These are phyloP conservation scores for Eremophila alpestris DNA, from an alignment of 2,797 vertebrate genomes.

Conservation along the genomic window DNA sequence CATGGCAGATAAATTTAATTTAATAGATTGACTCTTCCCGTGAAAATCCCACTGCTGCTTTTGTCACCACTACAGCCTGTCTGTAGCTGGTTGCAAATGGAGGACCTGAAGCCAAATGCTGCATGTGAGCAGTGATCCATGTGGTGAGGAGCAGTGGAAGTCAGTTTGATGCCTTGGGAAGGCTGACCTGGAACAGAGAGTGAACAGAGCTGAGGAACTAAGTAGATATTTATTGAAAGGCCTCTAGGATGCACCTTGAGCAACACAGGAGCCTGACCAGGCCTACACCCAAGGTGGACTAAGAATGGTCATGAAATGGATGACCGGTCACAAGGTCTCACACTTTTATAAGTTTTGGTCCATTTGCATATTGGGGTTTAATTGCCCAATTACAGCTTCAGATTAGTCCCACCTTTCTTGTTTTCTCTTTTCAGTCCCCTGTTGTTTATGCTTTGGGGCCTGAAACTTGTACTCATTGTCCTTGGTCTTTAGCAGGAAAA, in stretches of 20 bases:
- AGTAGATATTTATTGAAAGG: not conserved
- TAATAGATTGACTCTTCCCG: not conserved
- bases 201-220: not conserved
- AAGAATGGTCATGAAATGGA: not conserved
- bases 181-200: not conserved
- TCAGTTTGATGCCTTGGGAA: not conserved
- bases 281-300: not conserved
- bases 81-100: not conserved
- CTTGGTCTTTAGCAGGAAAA: not conserved
- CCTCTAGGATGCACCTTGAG: not conserved
- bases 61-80: not conserved
- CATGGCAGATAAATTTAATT: not conserved
- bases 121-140: not conserved
- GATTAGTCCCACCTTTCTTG: not conserved
- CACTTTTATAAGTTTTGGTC: not conserved
- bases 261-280: not conserved
- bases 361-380: not conserved
- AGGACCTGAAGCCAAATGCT: not conserved
- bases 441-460: not conserved
- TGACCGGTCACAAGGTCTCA: not conserved
- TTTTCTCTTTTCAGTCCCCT: not conserved
- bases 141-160: not conserved
- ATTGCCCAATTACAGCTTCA: not conserved
- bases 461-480: not conserved
- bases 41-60: not conserved